A percentile compares a stretch with the other conserved stretches of the same genome.
These are phyloP conservation scores for Clepsis dumicolana DNA, from an alignment of 2,888 invertebrate genomes.

Conservation along the genomic window DNA sequence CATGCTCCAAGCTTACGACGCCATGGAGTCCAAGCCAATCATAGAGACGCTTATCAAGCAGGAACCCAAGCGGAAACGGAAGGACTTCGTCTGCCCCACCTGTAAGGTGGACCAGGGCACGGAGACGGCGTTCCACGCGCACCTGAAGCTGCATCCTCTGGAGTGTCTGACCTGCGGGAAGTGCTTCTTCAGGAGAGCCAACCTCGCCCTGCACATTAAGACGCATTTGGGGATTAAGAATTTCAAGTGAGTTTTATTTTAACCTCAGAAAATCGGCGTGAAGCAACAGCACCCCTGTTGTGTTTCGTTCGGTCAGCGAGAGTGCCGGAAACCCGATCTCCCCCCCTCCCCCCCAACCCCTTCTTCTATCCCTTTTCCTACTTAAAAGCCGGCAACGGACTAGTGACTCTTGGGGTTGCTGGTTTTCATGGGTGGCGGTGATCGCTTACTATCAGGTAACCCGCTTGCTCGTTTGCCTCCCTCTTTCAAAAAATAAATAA, in stretches of 20 bases:
- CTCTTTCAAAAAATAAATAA: no score
- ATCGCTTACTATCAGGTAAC: no score
- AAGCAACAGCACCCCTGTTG: no score
- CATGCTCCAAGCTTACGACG: conserved; percentile 70
- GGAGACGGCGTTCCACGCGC: conserved; percentile 89
- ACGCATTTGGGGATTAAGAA: conserved; percentile 93
- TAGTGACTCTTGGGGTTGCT: no score
- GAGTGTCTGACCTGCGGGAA: conserved; percentile 94
- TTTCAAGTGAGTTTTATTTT: conserved; percentile 76
- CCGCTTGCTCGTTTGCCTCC: no score
- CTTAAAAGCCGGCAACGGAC: no score
- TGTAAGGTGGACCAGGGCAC: conserved; percentile 88
- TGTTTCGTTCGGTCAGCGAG: no score
- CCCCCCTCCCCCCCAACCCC: no score
- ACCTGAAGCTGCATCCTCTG: conserved; percentile 92
- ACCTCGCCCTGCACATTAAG: conserved; percentile 92
- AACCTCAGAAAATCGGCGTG: no score
- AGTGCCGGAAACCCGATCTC: no score
- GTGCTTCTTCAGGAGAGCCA: conserved; percentile 90
- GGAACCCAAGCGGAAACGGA: conserved; percentile 65
- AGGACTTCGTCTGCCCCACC: conserved; percentile 73
- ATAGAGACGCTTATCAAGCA: conserved; percentile 80
- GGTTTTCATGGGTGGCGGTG: no score
- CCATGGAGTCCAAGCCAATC: conserved; percentile 76
- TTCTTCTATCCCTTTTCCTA: no score